Evolutionary conservation across 1,140 invertebrate species (phyloP), one percentile per base, ranked within the genome.

Genomic region (Drosophila pseudoananassae): DNA sequence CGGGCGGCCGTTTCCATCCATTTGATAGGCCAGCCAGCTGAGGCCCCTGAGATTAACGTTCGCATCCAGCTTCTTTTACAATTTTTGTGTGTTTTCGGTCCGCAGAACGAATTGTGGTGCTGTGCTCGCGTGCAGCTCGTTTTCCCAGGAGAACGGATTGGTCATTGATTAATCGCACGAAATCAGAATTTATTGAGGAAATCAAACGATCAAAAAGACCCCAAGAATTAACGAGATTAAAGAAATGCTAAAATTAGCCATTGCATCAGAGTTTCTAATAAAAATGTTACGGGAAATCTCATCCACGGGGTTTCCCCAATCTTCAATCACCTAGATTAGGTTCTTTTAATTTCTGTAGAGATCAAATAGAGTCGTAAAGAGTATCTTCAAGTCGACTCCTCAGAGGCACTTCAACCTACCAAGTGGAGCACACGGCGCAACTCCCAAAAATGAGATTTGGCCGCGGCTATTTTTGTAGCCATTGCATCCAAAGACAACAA

Each of bases 361-460:
- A 4, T 43, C 14, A 2, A 23, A 17, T 9, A 59, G 68, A 8
- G 68, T 40, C 14, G 0, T 23, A 17, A 9, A 60, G 68, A 12
- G 68, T 31, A 71, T 71, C 54, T 29, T 7, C 23, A 0, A n/a
- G 17, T 51, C 54, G 36, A 17, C 47, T 8, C 2, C 20, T 17
- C 33, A 31, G 14, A 20, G 23, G n/a, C 15, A 47, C 17, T 20
- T 36, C 38, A 23, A 27, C 75, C 17, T 20, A 57, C 58, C 73
- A 69, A 84, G 61, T 84, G 73, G 78, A 74, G 73, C 81, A 81
- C 72, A 59, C 73, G 68, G 56, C 65, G 58, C 65, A 73, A 71
- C 64, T 77, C 58, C 79, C 82, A 74, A 82, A 69, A 76, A 69
- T 85, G 69, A 82, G 82, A 82, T 78, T 82, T 87, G 74, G 78